These are phyloP conservation scores for Nasonia oneida DNA, from an alignment of 2,888 invertebrate genomes.

Conservation along the genomic window DNA sequence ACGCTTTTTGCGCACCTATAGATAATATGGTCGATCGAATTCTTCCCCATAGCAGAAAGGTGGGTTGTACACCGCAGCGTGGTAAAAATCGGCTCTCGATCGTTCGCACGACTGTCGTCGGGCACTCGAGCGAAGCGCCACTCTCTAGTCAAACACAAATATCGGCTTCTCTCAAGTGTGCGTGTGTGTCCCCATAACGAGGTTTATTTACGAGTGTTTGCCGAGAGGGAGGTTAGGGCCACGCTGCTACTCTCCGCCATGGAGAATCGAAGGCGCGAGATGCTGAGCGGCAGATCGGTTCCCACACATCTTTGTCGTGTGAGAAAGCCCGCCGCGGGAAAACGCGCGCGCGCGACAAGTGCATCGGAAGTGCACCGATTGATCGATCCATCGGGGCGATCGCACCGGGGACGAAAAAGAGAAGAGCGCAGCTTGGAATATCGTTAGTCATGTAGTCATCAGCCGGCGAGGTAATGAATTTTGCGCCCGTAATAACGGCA, in stretches of 20 bases:
- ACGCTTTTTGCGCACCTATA: not conserved
- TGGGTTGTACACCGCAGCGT: not conserved
- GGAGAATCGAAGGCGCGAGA: conserved; percentile 64
- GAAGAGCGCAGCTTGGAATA: not conserved
- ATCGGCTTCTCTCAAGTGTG: conserved; percentile 4
- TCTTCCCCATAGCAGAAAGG: not conserved
- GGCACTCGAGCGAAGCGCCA: not conserved
- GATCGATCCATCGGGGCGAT: not conserved
- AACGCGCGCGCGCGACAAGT: conserved; percentile 71
- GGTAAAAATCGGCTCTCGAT: not conserved
- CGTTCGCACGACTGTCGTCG: not conserved
- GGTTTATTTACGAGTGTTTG: conserved; percentile 68
- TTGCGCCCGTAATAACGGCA: conserved; percentile 27
- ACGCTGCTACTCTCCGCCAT: not conserved
- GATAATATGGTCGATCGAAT: not conserved
- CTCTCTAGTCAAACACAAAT: conserved; percentile 45
- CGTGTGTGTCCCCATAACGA: conserved; percentile 27
- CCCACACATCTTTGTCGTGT: conserved; percentile 75
- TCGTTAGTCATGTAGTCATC: conserved; percentile 46
- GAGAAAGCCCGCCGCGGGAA: conserved; percentile 72
- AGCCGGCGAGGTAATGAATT: conserved; percentile 38
- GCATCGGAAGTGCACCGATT: conserved; percentile 59
- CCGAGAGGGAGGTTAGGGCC: conserved; percentile 68
- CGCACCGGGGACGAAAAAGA: not conserved
- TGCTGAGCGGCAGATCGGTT: conserved; percentile 68